These are phyloP conservation scores for Puntigrus tetrazona DNA, from an alignment of 2,113 vertebrate species.

Conservation along the genomic window DNA sequence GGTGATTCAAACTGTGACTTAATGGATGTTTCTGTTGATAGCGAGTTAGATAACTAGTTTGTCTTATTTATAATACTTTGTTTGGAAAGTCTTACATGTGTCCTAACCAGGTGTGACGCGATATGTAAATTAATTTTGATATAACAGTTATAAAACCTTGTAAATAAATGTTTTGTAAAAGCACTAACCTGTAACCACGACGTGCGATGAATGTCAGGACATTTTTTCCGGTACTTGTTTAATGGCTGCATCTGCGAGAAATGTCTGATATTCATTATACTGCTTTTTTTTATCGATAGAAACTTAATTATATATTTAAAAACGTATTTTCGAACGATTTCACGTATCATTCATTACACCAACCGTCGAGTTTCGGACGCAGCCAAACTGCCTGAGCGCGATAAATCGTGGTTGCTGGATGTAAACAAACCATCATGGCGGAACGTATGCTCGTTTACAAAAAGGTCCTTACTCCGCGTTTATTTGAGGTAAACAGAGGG, in stretches of 20 bases:
- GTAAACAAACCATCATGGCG: too few relatives aligned
- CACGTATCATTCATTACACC: not conserved
- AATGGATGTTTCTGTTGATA: not conserved
- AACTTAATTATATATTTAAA: not conserved
- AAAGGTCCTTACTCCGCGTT: too few relatives aligned
- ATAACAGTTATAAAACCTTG: not conserved
- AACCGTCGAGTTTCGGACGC: not conserved
- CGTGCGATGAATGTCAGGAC: not conserved
- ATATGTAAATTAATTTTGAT: not conserved
- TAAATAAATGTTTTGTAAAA: not conserved
- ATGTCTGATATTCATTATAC: not conserved
- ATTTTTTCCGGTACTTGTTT: not conserved
- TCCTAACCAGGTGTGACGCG: not conserved
- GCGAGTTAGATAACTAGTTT: not conserved
- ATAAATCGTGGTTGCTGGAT: too few relatives aligned
- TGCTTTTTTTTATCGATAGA: not conserved
- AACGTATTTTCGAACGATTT: not conserved
- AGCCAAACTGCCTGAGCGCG: too few relatives aligned
- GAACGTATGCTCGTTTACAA: too few relatives aligned
- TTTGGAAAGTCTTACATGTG: not conserved
- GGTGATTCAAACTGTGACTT: conserved; percentile 42
- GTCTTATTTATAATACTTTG: not conserved
- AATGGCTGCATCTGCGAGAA: not conserved
- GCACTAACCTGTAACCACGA: not conserved
- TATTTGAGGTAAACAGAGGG: too few relatives aligned